These are phyloP conservation scores for Drosophila antonietae DNA, from an alignment of 2,888 invertebrate genomes.

Conservation along the genomic window DNA sequence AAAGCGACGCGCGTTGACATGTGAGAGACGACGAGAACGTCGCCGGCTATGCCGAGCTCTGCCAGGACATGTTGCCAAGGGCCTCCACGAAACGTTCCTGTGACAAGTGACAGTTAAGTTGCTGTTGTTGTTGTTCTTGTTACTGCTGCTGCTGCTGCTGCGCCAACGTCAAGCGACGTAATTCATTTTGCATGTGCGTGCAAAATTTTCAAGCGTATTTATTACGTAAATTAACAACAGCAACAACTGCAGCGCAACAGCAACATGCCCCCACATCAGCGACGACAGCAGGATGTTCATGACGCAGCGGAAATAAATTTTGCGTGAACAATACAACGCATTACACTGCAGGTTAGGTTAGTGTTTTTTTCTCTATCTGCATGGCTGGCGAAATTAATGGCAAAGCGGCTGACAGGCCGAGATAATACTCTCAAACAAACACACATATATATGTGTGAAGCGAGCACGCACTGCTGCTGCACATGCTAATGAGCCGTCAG, in stretches of 20 bases:
- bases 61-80: constrained; percentile 66
- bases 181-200: constrained; percentile 81
- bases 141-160: constrained; percentile 35
- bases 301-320: constrained; percentile 79
- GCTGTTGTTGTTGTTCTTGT: constrained; percentile 57
- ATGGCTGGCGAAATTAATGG: constrained; percentile 65
- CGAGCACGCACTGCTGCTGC: constrained; percentile 56
- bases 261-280: constrained; percentile 50
- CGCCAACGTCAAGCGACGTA: constrained; percentile 66
- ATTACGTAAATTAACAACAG: constrained; percentile 78
- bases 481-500: constrained; percentile 49
- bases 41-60: constrained; percentile 25
- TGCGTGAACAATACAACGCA: constrained; percentile 79
- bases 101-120: constrained; percentile 84
- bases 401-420: constrained; percentile 56
- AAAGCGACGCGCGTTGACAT: constrained; percentile 83
- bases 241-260: constrained; percentile 23
- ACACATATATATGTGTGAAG: background rate
- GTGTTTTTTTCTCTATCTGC: background rate
- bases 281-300: constrained; percentile 77
- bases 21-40: constrained; percentile 75
- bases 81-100: constrained; percentile 70
- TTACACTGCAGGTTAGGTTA: constrained; percentile 77
- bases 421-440: background rate
- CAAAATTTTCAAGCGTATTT: constrained; percentile 77